phyloP scores from a whole-genome alignment of 2,113 vertebrate species.

The Mesoclemmys tuberculata region DNA sequence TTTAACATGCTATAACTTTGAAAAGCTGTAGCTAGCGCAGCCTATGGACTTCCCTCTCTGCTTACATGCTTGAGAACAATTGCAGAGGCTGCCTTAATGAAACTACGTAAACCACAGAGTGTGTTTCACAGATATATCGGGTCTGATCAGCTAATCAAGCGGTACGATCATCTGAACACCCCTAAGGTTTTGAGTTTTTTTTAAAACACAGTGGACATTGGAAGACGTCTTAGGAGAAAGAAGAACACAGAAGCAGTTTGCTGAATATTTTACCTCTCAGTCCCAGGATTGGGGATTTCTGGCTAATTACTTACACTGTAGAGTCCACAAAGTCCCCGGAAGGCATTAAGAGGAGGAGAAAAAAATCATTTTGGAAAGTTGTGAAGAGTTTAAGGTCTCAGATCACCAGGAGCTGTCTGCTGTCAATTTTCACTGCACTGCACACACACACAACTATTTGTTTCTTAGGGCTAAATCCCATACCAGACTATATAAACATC shows the following conservation, averaged over 20 bases:
- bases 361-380: conserved; percentile 15
- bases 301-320: background rate
- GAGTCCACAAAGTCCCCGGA: conserved; percentile 5
- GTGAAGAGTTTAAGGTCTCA: conserved; percentile 42
- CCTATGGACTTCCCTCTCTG: background rate
- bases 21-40: background rate
- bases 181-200: background rate
- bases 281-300: background rate
- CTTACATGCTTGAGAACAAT: background rate
- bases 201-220: background rate
- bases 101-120: background rate
- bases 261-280: background rate
- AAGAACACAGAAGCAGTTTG: background rate
- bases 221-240: background rate
- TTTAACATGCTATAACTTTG: background rate
- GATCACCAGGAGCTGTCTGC: background rate
- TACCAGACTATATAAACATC: background rate
- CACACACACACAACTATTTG: conserved; percentile 12
- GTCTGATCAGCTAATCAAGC: background rate
- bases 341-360: conserved; percentile 35
- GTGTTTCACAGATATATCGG: background rate
- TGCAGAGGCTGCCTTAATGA: background rate
- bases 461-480: conserved; percentile 26
- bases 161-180: background rate
- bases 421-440: conserved; percentile 41